Evolutionary conservation across 1,140 invertebrate species (phyloP).

Genomic region (Apis laboriosa): DNA sequence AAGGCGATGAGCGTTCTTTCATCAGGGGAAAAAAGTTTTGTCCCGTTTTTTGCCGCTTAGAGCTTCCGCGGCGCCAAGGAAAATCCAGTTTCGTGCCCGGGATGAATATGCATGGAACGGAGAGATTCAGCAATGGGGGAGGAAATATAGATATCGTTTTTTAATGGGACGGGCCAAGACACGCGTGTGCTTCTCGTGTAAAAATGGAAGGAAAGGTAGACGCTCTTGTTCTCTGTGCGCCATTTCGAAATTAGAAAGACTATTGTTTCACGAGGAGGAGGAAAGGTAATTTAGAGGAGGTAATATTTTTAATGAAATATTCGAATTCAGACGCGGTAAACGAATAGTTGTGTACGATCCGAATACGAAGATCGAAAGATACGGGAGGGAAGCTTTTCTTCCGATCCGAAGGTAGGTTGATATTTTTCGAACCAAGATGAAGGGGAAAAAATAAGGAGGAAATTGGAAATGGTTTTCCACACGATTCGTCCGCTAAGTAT

Average conservation of each 20-base stretch:
- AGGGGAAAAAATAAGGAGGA: too few species aligned
- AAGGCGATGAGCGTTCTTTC: conserved; percentile 46
- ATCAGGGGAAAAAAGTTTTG: conserved; percentile 45
- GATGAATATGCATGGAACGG: conserved; percentile 43
- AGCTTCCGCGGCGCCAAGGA: conserved; percentile 23
- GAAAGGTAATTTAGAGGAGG: background rate
- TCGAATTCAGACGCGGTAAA: background rate
- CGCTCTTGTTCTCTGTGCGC: background rate
- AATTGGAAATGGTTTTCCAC: background rate
- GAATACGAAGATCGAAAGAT: background rate
- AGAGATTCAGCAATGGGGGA: background rate
- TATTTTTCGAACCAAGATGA: background rate
- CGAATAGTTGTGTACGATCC: background rate
- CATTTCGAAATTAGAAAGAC: background rate
- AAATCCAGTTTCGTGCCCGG: conserved; percentile 40
- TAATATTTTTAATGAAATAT: background rate
- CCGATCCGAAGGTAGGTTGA: background rate
- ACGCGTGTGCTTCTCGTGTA: background rate
- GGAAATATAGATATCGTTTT: conserved; percentile 14
- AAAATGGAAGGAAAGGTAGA: background rate
- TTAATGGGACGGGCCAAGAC: conserved; percentile 3
- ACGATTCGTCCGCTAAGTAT: background rate
- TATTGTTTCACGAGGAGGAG: background rate
- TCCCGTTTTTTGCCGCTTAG: conserved; percentile 28
- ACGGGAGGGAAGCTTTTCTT: background rate